Base-by-base conservation (phyloP, 2,113 vertebrate genomes). In the Lepidothrix coronata region DNA sequence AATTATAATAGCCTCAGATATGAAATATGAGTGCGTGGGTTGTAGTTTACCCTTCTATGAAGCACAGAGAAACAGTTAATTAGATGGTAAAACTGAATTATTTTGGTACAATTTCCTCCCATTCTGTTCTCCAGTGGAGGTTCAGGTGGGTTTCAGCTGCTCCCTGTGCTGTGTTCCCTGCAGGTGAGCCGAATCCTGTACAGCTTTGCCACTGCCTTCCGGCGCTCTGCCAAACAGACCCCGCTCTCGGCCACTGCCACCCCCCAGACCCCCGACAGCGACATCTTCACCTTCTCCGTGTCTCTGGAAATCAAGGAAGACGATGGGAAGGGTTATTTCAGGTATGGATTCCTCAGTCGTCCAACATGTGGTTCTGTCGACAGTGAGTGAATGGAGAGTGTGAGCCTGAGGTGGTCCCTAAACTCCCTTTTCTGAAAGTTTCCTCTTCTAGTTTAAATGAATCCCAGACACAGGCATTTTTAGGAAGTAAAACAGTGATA, bases 231-330 rank as follows among this genome's bases (percentile, higher is more conserved):
- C 78, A 99, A 99, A 93, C 99, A 98, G 97, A 98, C 98, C 7
- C 96, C 98, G 1, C 98, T 99, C 30, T 97, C 98, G 5, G 98
- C 98, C 72, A 97, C 98, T 54, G 91, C 98, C 46, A 98, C 98
- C 18, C 99, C 98, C 2, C 98, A 98, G 83, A 99, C 99, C 24
- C 99, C 99, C 11, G 99, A 99, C 98, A 99, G 98, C 22, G 99
- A 99, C 93, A 98, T 99, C 90, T 99, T 99, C 97, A 99, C 98
- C 88, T 99, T 99, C 96, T 99, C 99, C 0, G 99, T 99, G 87
- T 99, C 99, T 68, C 98, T 99, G 98, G 99, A 99, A 97, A 99
- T 99, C 97, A 99, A 98, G 94, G 99, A 99, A 97, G 99, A 99
- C 95, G 99, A 99, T 83, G 99, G 99, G 72, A 99, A 99, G 97